Percentiles rank a stretch among this genome's conserved stretches.
Conservation (phyloP, 2,888 invertebrate genomes). For the Patella pellucida region DNA sequence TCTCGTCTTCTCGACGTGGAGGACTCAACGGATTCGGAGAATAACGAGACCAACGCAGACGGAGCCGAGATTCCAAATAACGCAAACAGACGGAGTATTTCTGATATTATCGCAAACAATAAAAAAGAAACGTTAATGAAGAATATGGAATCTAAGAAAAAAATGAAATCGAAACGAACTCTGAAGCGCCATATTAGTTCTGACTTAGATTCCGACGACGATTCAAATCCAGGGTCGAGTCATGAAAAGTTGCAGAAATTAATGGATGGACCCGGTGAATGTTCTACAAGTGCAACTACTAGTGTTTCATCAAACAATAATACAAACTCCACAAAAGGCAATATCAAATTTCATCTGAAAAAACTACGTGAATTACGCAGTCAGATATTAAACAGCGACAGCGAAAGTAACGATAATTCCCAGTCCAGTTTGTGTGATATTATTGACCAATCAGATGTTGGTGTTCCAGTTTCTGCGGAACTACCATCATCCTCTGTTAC, state of each 20-base stretch:
- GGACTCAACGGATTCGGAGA: constrained; percentile 19
- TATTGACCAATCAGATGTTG: not conserved
- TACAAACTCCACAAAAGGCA: constrained; percentile 23
- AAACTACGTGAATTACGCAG: constrained; percentile 47
- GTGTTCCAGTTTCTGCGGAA: not conserved
- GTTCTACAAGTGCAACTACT: constrained; percentile 12
- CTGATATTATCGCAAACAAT: constrained; percentile 51
- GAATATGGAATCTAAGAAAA: constrained; percentile 29
- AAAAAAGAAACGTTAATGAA: constrained; percentile 38
- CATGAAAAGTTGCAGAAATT: constrained; percentile 19
- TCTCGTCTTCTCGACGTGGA: constrained; percentile 37
- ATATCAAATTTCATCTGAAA: constrained; percentile 38
- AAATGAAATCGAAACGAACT: constrained; percentile 29
- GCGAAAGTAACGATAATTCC: constrained; percentile 25
- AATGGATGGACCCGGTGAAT: constrained; percentile 18
- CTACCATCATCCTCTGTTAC: not conserved
- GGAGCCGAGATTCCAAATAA: constrained; percentile 22
- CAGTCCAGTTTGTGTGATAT: constrained; percentile 26
- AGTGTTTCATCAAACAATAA: too few species aligned
- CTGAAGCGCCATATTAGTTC: constrained; percentile 22
- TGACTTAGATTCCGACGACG: constrained; percentile 29
- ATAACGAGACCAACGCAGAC: not conserved
- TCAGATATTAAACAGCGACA: constrained; percentile 47
- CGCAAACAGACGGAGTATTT: constrained; percentile 38
- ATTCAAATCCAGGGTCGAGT: not conserved